Base-by-base conservation (phyloP, 2,888 invertebrate species). In the Iselma pallidipennis region DNA sequence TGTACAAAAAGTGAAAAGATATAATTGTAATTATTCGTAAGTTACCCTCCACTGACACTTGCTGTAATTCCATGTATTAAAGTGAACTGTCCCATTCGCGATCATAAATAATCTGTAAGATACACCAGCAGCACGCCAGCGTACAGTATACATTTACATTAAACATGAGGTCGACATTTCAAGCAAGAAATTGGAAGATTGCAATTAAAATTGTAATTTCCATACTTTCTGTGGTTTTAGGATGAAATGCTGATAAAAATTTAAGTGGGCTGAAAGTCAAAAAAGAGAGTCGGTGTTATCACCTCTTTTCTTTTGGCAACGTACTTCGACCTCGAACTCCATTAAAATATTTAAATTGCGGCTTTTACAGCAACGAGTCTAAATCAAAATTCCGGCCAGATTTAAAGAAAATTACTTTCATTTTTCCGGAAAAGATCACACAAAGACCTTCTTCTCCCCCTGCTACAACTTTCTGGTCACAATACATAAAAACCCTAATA, bases 341-440 rank as follows among this genome's bases (percentile, higher is more conserved):
- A 64, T 64, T 64, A 64, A 64, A 61, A 57, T 61, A 64, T 64
- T 64, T 58, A 64, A 64, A 64, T 64, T 61, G 57, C 52, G 19
- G 60, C 55, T 63, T 60, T 60, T 59, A 55, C 49, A 14, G 31
- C 55, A 62, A 58, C 55, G 58, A 42, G 58, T 48, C 23, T 50
- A 55, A 58, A 58, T 55, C 61, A 62, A 58, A 62, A 62, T 55
- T 62, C 62, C 37, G 45, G 50, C 58, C 61, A 54, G 57, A 57
- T 51, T 57, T 54, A 26, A 49, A 55, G 49, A 50, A 57, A 61
- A 61, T 62, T 57, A 55, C 62, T 48, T 58, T 62, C 51, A 42
- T 51, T 29, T 37, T 14, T 19, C 29, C 52, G 52, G 19, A 31
- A 31, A 31, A 31, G 29, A 21, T 31, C 19, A 33, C 52, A n/a